Evolutionary conservation across 1,140 invertebrate genomes (phyloP).

Genomic region (Meloidogyne chitwoodi): DNA sequence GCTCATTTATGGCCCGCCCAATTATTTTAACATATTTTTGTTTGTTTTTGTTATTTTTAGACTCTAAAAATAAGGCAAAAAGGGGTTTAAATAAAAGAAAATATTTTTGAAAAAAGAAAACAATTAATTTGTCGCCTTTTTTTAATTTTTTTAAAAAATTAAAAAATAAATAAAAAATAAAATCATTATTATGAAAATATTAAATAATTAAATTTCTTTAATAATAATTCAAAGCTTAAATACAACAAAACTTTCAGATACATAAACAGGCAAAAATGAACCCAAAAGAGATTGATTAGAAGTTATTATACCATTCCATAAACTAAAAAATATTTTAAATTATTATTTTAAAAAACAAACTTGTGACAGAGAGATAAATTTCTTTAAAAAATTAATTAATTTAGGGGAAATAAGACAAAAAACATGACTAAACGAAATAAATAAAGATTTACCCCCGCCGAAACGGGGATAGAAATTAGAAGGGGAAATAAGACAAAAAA

Average conservation of each 20-base stretch:
- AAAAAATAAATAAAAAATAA: too few species aligned
- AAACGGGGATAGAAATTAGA: too few species aligned
- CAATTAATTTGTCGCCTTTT: too few species aligned
- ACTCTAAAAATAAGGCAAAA: background rate
- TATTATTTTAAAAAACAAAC: background rate
- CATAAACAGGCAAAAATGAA: conserved; percentile 1
- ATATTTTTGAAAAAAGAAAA: too few species aligned
- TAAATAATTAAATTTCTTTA: background rate
- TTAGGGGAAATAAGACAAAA: too few species aligned
- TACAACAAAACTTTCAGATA: conserved; percentile 5
- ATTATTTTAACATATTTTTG: background rate
- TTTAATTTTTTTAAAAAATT: too few species aligned
- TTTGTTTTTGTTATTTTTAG: background rate
- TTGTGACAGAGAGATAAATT: conserved; percentile 27
- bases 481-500: too few species aligned
- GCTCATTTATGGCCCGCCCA: background rate
- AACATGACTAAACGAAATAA: too few species aligned
- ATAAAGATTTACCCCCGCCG: too few species aligned
- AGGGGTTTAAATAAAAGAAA: background rate
- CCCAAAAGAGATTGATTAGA: background rate
- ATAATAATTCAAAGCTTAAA: background rate
- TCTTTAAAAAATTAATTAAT: background rate
- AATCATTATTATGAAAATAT: too few species aligned
- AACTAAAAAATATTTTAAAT: background rate
- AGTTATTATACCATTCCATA: background rate